Conservation (phyloP, 30 jellyfish, hydroid and myxozoan genomes). For the Phacellophora camtschatica region DNA sequence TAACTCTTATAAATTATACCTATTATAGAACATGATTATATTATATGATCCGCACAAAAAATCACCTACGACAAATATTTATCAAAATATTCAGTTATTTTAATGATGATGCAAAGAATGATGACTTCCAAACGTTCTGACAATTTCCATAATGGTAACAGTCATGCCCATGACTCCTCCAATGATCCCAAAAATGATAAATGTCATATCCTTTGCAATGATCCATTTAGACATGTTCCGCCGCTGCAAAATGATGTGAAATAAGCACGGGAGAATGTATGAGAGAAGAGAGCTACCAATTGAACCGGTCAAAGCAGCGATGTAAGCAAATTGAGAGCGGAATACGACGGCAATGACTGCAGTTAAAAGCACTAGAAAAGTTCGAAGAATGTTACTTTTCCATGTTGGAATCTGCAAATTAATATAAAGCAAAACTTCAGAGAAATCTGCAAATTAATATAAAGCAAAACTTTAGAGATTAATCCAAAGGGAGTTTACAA, state of each 20-base stretch:
- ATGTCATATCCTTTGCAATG: conserved; percentile 55
- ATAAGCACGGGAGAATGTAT: conserved; percentile 88
- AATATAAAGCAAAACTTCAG: no score
- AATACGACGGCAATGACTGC: conserved; percentile 87
- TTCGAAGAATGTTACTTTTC: conserved; percentile 84
- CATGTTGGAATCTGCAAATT: conserved; percentile 81
- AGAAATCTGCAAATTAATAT: conserved; percentile 82
- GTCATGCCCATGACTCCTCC: conserved; percentile 91
- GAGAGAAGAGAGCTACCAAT: conserved; percentile 92
- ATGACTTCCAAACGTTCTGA: conserved; percentile 69
- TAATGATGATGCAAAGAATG: conserved; percentile 40
- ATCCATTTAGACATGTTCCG: conserved; percentile 53
- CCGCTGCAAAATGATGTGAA: conserved; percentile 79
- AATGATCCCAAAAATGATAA: conserved; percentile 81
- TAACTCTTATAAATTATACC: no score
- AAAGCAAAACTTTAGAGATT: no score
- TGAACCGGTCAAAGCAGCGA: conserved; percentile 95
- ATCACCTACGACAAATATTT: no score
- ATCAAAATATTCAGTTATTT: background rate
- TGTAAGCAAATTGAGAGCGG: conserved; percentile 94
- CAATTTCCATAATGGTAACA: conserved; percentile 81
- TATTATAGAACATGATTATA: no score
- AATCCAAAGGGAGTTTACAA: no score
- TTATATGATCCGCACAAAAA: no score
- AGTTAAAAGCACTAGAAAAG: conserved; percentile 64